A percentile compares a stretch with the other conserved stretches of the same genome.
Conservation (phyloP, 2,113 vertebrate genomes). For the Platysternon megacephalum region DNA sequence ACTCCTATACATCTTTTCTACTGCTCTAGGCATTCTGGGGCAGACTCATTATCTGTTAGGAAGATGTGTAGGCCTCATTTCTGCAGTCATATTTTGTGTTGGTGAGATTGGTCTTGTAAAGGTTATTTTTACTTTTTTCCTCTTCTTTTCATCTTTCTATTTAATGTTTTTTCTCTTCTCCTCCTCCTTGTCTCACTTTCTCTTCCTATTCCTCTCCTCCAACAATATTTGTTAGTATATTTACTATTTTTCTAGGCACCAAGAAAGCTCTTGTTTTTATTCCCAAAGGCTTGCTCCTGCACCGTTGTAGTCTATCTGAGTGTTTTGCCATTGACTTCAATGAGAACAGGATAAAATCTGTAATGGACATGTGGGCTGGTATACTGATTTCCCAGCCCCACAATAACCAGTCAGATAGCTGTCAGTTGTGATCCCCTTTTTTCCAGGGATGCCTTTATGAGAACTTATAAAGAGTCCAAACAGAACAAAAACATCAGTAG, state of each 20-base stretch:
- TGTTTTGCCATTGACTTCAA: background rate
- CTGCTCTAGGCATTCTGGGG: background rate
- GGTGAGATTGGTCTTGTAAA: background rate
- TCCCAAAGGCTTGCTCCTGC: background rate
- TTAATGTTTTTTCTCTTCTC: background rate
- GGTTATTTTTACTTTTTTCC: background rate
- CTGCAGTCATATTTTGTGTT: background rate
- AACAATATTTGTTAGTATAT: background rate
- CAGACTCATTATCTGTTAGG: background rate
- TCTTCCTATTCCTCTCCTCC: background rate
- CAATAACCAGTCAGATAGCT: background rate
- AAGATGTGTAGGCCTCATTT: background rate
- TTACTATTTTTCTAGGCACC: background rate
- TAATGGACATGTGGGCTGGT: background rate
- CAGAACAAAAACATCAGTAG: background rate
- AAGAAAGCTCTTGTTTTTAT: background rate
- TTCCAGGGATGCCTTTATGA: background rate
- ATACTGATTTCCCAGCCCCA: background rate
- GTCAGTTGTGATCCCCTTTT: background rate
- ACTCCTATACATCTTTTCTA: background rate
- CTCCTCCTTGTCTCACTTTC: background rate
- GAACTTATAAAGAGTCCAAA: background rate
- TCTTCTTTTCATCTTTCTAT: background rate
- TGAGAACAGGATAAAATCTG: background rate
- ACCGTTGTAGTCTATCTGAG: background rate